Percentiles rank a stretch among this genome's conserved stretches.
phyloP scores from a whole-genome alignment of 1,140 invertebrate species.

The Geopemphigus sp. region DNA sequence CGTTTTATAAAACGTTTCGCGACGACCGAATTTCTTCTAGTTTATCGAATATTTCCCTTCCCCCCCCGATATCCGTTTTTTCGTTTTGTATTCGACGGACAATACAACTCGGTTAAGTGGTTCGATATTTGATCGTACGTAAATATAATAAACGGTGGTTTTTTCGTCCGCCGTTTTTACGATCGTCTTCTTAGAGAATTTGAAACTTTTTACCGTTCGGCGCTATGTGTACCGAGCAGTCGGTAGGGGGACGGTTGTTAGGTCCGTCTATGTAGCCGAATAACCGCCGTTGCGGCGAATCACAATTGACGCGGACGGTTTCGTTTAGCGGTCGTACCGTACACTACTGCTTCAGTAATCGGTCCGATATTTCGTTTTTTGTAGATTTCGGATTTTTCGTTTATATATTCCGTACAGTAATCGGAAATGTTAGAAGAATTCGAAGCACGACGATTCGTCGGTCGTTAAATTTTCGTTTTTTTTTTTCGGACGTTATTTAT shows the following conservation, averaged over 20 bases:
- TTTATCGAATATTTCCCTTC: neutral
- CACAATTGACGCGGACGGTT: too few species aligned
- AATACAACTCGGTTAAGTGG: neutral
- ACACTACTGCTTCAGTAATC: too few species aligned
- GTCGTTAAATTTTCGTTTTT: too few species aligned
- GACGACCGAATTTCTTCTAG: constrained; percentile 3
- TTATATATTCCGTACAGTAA: too few species aligned
- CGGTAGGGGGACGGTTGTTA: neutral
- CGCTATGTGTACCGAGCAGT: neutral
- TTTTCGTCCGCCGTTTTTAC: neutral
- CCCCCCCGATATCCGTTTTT: neutral
- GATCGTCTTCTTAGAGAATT: neutral
- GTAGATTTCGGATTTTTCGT: too few species aligned
- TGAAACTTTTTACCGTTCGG: neutral
- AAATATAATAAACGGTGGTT: neutral
- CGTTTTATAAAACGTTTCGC: constrained; percentile 9
- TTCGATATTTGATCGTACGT: neutral
- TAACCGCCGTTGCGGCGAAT: too few species aligned
- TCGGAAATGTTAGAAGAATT: too few species aligned
- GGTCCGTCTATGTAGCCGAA: too few species aligned
- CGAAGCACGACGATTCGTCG: too few species aligned
- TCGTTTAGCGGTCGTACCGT: too few species aligned
- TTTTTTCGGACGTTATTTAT: too few species aligned
- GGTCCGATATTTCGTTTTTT: too few species aligned
- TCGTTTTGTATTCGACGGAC: neutral